Conservation (phyloP, 2,888 invertebrate genomes). For the Latheticus oryzae region DNA sequence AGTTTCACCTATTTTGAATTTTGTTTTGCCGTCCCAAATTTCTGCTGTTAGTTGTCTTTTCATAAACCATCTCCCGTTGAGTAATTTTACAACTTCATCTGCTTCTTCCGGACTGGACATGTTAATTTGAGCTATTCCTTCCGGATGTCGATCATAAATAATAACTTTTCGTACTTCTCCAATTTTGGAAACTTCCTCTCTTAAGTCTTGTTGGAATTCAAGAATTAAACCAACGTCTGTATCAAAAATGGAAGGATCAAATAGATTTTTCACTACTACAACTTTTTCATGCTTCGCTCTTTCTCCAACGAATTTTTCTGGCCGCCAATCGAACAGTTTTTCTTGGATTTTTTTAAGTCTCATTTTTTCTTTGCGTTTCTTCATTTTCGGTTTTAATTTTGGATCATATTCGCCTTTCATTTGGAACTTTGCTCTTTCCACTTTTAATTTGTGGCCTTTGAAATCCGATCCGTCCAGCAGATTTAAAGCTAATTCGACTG, state of each 20-base stretch:
- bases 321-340: conserved; percentile 96
- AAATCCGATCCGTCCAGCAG: conserved; percentile 89
- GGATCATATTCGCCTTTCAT: conserved; percentile 96
- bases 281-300: conserved; percentile 89
- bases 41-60: conserved; percentile 86
- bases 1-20: conserved; percentile 86
- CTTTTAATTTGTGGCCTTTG: conserved; percentile 83
- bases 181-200: conserved; percentile 89
- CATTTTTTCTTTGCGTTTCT: conserved; percentile 88
- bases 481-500: conserved; percentile 91
- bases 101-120: conserved; percentile 93
- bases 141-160: conserved; percentile 92
- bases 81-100: conserved; percentile 86
- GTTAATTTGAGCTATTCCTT: conserved; percentile 92
- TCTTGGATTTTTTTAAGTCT: conserved; percentile 93
- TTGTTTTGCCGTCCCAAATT: conserved; percentile 96
- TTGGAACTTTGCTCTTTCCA: conserved; percentile 94
- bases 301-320: conserved; percentile 89
- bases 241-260: conserved; percentile 89
- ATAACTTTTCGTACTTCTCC: conserved; percentile 93
- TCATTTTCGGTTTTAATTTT: conserved; percentile 88
- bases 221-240: conserved; percentile 88
- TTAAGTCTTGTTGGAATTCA: conserved; percentile 90
- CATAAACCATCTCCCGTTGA: conserved; percentile 93
- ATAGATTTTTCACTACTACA: conserved; percentile 94